Percentiles rank a stretch among this genome's conserved stretches.
Conservation (phyloP, 2,113 vertebrate species). For the Arvicanthis niloticus region DNA sequence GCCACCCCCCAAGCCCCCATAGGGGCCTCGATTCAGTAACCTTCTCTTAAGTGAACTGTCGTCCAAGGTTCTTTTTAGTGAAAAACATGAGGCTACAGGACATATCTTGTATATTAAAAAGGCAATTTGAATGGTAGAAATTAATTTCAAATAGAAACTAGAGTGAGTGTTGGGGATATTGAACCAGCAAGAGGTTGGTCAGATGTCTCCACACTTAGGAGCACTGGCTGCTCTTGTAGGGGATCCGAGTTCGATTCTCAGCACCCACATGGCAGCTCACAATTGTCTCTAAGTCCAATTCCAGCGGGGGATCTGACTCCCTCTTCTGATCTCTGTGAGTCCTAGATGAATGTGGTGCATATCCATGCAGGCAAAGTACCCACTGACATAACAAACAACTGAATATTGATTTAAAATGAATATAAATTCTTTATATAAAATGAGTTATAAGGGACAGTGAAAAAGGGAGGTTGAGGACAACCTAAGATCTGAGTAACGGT, state of each 20-base stretch:
- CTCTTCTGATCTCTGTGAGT: neutral
- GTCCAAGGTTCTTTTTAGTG: neutral
- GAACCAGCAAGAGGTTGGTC: neutral
- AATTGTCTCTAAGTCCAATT: neutral
- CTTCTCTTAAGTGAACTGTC: neutral
- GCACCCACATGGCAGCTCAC: neutral
- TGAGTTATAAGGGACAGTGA: neutral
- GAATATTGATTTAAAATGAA: neutral
- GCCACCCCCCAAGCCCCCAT: neutral
- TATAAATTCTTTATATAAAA: neutral
- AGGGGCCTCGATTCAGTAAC: neutral
- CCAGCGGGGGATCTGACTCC: neutral
- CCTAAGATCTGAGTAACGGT: neutral
- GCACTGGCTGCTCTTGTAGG: neutral
- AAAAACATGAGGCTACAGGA: constrained; percentile 16
- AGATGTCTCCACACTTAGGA: neutral
- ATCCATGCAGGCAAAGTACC: neutral
- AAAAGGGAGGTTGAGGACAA: neutral
- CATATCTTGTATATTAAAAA: constrained; percentile 1
- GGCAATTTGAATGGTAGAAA: neutral
- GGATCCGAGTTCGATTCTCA: neutral
- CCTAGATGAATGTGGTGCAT: neutral
- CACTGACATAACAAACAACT: neutral
- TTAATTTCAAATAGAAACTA: neutral
- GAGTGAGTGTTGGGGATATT: neutral